Evolutionary conservation across 2,113 vertebrate genomes (phyloP), one percentile per base, ranked within the genome.

Genomic region (Chionomys nivalis): DNA sequence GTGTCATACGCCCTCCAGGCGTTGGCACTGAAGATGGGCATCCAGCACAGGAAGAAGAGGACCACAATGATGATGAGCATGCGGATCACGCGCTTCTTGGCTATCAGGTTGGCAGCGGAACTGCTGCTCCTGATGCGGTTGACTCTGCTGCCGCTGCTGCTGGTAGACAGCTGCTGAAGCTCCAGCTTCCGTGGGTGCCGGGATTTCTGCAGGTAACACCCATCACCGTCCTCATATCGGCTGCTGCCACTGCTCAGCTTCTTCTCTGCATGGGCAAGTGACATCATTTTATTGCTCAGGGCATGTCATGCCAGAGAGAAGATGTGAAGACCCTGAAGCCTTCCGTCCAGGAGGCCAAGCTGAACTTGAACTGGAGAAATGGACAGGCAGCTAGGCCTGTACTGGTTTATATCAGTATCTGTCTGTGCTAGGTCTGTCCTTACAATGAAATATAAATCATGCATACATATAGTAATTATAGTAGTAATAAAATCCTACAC

Each of bases 31-130:
- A 99, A 99, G 93, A 99, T 96, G 28, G 99, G 99, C 42, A 99
- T 99, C 99, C 99, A 99, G 98, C 99, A 99, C 7, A 99, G 96
- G 98, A 99, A 99, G 79, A 99, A 99, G 92, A 99, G 98, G 95
- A 99, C 97, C 96, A 99, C 99, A 8, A 99, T 99, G 98, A 99
- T 99, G 49, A 99, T 98, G 89, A 99, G 98, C 99, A 99, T 99
- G 91, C 99, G 99, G 97, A 99, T 99, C 72, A 99, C 99, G 0
- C 99, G 99, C 96, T 99, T 99, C 98, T 99, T 99, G 98, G 99
- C 99, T 99, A 99, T 97, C 89, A 99, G 98, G 98, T 99, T 99
- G 97, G 99, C 98, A 0, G 99, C 98, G 0, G 99, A 99, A 98
- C 97, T 99, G 98, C 89, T 99, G 98, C 99, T 99, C 95, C 99